Evolutionary conservation across 2,888 invertebrate species (phyloP).

Genomic region (Catocala sponsa): DNA sequence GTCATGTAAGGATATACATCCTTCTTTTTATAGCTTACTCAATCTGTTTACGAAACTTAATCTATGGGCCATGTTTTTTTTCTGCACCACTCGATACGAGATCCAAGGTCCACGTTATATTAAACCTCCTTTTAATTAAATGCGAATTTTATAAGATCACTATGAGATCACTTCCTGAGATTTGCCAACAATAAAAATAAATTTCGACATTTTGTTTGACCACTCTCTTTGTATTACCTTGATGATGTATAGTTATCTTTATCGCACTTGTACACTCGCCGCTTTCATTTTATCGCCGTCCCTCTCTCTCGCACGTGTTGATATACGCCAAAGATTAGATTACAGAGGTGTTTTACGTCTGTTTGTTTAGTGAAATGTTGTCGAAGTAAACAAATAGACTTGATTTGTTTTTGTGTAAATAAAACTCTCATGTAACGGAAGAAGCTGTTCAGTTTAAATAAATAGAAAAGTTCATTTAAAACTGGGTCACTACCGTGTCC

Average conservation of each 20-base stretch:
- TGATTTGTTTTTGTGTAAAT: slow-evolving; percentile 3
- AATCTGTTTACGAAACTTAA: slow-evolving; percentile 17
- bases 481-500: slow-evolving; percentile 12
- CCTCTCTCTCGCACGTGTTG: slow-evolving; percentile 76
- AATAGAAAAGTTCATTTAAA: slow-evolving; percentile 4
- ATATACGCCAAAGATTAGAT: slow-evolving; percentile 68
- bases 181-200: slow-evolving; percentile 68
- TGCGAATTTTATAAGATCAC: slow-evolving; percentile 54
- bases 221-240: slow-evolving; percentile 79
- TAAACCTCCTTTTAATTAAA: slow-evolving; percentile 52
- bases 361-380: slow-evolving; percentile 15
- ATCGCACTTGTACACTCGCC: slow-evolving; percentile 53
- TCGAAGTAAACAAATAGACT: slow-evolving; percentile 21
- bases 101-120: slow-evolving; percentile 57
- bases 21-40: slow-evolving; percentile 14
- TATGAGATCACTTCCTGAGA: slow-evolving; percentile 79
- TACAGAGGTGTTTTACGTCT: slow-evolving; percentile 16
- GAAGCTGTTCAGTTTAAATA: slow-evolving; percentile 6
- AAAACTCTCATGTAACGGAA: slow-evolving; percentile 7
- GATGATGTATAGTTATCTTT: slow-evolving; percentile 64
- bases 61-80: slow-evolving; percentile 6
- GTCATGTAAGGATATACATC: slow-evolving; percentile 14
- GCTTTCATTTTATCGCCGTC: slow-evolving; percentile 62
- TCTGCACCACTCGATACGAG: slow-evolving; percentile 10
- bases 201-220: slow-evolving; percentile 74